Percentiles rank a stretch among this genome's conserved stretches.
Conservation (phyloP, 2,797 vertebrate genomes). For the Ciconia nigra region DNA sequence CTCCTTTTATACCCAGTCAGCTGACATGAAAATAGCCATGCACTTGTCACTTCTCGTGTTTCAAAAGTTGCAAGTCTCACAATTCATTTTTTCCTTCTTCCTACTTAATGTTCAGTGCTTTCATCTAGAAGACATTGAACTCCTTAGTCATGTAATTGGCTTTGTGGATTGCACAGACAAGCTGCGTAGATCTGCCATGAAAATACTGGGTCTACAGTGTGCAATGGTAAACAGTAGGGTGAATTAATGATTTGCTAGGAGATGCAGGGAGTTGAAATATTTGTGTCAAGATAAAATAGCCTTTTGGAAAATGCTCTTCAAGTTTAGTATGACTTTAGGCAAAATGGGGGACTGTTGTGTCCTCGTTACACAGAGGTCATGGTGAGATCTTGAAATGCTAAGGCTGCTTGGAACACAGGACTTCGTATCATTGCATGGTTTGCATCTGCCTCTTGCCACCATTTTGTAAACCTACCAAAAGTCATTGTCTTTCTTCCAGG, state of each 20-base stretch:
- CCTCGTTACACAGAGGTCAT: not conserved
- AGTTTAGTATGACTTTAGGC: not conserved
- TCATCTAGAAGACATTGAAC: not conserved
- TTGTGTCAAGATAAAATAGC: not conserved
- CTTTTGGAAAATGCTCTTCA: not conserved
- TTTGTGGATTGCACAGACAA: not conserved
- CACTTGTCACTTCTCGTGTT: not conserved
- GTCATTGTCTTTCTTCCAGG: not conserved
- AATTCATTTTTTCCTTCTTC: not conserved
- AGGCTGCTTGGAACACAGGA: not conserved
- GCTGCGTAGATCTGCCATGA: not conserved
- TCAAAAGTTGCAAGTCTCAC: not conserved
- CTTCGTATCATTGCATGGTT: not conserved
- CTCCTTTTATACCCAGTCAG: not conserved
- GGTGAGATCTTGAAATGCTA: not conserved
- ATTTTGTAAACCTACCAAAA: not conserved
- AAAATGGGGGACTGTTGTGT: not conserved
- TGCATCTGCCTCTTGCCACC: not conserved
- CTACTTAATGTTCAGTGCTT: not conserved
- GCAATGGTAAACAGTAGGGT: not conserved
- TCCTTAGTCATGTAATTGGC: not conserved
- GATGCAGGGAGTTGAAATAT: not conserved
- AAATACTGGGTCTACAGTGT: not conserved
- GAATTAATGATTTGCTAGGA: not conserved
- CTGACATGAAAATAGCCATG: not conserved